phyloP scores from a whole-genome alignment of 2,113 vertebrate species.

The Megaceryle maxima region DNA sequence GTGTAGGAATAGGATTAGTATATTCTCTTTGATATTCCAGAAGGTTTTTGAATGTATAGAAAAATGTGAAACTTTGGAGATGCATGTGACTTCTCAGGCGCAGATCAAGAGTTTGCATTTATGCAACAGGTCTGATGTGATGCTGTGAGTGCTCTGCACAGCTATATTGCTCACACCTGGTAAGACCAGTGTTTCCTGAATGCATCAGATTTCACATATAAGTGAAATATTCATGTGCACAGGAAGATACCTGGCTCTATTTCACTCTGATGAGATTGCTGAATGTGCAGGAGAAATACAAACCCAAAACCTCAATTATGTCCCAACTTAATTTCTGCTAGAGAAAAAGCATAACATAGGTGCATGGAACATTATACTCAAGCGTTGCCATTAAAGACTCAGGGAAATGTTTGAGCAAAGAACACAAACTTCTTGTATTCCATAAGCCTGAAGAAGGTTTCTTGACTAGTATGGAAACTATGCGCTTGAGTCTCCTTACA shows the following conservation, averaged over 20 bases:
- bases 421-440: not conserved
- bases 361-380: not conserved
- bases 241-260: not conserved
- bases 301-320: not conserved
- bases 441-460: not conserved
- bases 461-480: not conserved
- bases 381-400: not conserved
- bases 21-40: not conserved
- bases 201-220: not conserved
- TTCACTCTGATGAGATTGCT: not conserved
- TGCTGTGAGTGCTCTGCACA: not conserved
- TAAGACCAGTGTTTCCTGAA: conserved; percentile 28
- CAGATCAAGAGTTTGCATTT: not conserved
- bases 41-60: not conserved
- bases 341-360: not conserved
- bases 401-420: not conserved
- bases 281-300: not conserved
- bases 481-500: not conserved
- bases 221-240: not conserved
- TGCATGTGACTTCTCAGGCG: not conserved
- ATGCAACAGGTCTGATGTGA: not conserved
- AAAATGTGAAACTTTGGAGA: not conserved
- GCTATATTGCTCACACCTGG: not conserved
- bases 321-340: not conserved
- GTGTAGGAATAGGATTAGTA: not conserved